Percentiles rank a stretch among this genome's conserved stretches.
Conservation (phyloP, 2,797 vertebrate genomes). For the Darevskia mixta region DNA sequence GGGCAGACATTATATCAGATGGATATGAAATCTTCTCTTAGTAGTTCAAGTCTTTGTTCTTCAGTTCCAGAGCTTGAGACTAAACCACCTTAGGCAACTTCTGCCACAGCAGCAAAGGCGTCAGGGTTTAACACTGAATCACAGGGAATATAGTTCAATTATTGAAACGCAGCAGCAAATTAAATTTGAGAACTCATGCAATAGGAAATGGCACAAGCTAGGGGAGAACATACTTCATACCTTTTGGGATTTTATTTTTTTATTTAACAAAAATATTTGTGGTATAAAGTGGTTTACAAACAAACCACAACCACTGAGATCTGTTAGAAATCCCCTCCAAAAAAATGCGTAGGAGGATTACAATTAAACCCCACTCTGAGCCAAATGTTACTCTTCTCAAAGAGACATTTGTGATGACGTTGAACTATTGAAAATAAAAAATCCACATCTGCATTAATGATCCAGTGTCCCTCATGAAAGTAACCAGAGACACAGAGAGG, state of each 20-base stretch:
- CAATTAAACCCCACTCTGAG: not conserved
- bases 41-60: slow-evolving; percentile 3
- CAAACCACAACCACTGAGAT: no score
- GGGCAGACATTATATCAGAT: not conserved
- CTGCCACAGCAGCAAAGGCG: slow-evolving; percentile 3
- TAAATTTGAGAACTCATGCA: not conserved
- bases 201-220: no score
- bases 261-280: no score
- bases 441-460: not conserved
- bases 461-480: not conserved
- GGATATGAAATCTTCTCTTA: not conserved
- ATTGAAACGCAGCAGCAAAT: not conserved
- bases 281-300: no score
- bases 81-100: not conserved
- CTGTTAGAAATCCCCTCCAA: no score
- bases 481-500: no score
- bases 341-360: no score
- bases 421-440: not conserved
- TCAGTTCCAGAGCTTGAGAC: slow-evolving; percentile 4
- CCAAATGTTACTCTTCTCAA: not conserved
- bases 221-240: not conserved
- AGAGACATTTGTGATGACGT: not conserved
- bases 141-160: not conserved
- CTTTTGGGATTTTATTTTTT: not conserved
- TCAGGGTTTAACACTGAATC: slow-evolving; percentile 7